Percentiles rank a stretch among this genome's conserved stretches.
phyloP scores from a whole-genome alignment of 2,888 invertebrate genomes.

The Hyposoter dolosus region DNA sequence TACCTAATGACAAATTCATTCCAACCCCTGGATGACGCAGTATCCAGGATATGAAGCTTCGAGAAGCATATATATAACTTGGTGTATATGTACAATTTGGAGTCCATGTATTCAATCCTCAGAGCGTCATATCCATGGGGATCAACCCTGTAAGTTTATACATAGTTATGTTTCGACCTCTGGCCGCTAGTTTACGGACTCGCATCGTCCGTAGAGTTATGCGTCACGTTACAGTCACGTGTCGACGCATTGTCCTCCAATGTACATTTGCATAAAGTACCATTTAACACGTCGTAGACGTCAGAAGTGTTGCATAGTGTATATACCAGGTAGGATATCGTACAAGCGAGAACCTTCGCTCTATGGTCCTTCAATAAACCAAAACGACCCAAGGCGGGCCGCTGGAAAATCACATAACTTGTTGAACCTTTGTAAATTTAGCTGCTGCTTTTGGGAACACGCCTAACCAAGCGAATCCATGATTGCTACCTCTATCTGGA shows the following conservation, averaged over 20 bases:
- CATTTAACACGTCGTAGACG: constrained; percentile 49
- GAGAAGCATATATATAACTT: constrained; percentile 3
- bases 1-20: not conserved
- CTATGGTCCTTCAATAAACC: not conserved
- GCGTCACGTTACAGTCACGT: constrained; percentile 39
- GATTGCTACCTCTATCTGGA: not conserved
- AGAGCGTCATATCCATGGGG: constrained; percentile 3
- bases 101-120: not conserved
- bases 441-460: not conserved
- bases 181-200: constrained; percentile 50
- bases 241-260: constrained; percentile 49
- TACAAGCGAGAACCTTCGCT: not conserved
- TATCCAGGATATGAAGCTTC: not conserved
- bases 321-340: not conserved
- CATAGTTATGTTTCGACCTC: constrained; percentile 24
- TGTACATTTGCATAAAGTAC: constrained; percentile 46
- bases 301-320: not conserved
- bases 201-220: constrained; percentile 28
- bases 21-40: not conserved
- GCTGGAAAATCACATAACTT: not conserved
- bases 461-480: not conserved
- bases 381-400: not conserved
- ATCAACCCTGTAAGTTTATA: constrained; percentile 17
- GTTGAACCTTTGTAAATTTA: not conserved
- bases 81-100: constrained; percentile 18